A percentile compares a stretch with the other conserved stretches of the same genome.
These are phyloP conservation scores for Gymnoscelis rufifasciata DNA, from an alignment of 2,888 invertebrate genomes.

Conservation along the genomic window DNA sequence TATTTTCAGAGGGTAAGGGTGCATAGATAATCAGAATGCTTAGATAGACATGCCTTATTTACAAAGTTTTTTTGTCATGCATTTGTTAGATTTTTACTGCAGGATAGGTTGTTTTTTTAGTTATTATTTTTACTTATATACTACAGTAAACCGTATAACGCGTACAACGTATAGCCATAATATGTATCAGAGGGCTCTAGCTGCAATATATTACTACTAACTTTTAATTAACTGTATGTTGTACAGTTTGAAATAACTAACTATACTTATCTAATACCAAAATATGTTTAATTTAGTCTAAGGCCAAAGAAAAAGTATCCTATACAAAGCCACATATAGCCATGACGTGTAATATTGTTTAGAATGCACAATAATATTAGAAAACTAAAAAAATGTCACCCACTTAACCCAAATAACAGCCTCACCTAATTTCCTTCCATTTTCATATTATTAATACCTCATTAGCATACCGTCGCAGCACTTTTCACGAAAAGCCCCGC, in stretches of 20 bases:
- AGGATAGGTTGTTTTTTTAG: not conserved
- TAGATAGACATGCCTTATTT: not conserved
- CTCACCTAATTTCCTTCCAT: constrained; percentile 28
- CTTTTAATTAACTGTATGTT: too few species aligned
- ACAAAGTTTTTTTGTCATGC: not conserved
- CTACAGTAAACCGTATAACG: too few species aligned
- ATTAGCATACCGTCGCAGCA: constrained; percentile 47
- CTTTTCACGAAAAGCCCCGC: constrained; percentile 62
- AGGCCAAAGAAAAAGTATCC: not conserved
- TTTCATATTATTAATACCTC: constrained; percentile 35
- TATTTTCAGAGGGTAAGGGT: constrained; percentile 38
- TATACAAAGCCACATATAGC: not conserved
- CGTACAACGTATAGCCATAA: too few species aligned
- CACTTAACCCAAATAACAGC: constrained; percentile 24
- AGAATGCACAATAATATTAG: not conserved
- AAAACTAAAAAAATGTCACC: constrained; percentile 13
- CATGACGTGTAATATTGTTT: not conserved
- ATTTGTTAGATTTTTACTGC: not conserved
- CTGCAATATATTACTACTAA: too few species aligned
- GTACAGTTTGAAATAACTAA: too few species aligned
- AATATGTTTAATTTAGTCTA: too few species aligned
- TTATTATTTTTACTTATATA: too few species aligned
- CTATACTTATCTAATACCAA: too few species aligned
- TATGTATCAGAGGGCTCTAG: too few species aligned
- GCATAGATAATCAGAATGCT: constrained; percentile 12